Percentiles rank a stretch among this genome's conserved stretches.
These are phyloP conservation scores for Agrilus planipennis DNA, from an alignment of 1,140 invertebrate genomes.

Conservation along the genomic window DNA sequence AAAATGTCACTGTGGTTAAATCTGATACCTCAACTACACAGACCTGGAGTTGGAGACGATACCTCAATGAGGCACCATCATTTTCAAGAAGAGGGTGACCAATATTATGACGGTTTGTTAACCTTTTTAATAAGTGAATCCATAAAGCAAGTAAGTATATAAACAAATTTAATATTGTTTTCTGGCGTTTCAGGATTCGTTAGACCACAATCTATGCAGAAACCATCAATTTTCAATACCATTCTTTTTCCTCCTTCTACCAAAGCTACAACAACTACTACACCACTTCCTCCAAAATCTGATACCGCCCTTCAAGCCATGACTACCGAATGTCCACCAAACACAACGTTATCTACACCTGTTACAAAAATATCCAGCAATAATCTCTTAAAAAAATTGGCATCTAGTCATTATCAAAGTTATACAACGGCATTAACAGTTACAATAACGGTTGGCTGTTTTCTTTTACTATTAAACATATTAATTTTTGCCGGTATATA, in stretches of 20 bases:
- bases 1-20: slow-evolving; percentile 90
- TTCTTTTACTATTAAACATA: slow-evolving; percentile 78
- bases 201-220: slow-evolving; percentile 51
- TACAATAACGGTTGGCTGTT: slow-evolving; percentile 85
- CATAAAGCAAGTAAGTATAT: background rate
- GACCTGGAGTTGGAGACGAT: slow-evolving; percentile 56
- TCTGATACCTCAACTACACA: slow-evolving; percentile 76
- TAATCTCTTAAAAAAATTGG: slow-evolving; percentile 57
- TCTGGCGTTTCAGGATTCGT: slow-evolving; percentile 48
- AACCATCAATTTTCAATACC: slow-evolving; percentile 41
- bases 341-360: slow-evolving; percentile 40
- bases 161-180: background rate
- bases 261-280: slow-evolving; percentile 32
- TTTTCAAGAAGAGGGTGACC: slow-evolving; percentile 54
- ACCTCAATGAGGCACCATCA: slow-evolving; percentile 69
- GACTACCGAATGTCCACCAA: slow-evolving; percentile 56
- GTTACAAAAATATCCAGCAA: slow-evolving; percentile 45
- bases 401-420: slow-evolving; percentile 69
- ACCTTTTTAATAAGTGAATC: background rate
- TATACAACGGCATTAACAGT: slow-evolving; percentile 85
- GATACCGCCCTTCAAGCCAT: slow-evolving; percentile 35
- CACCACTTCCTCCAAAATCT: slow-evolving; percentile 31
- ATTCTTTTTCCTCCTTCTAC: slow-evolving; percentile 36
- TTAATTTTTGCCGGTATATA: slow-evolving; percentile 91
- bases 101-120: slow-evolving; percentile 50